A percentile compares a stretch with the other conserved stretches of the same genome.
These are phyloP conservation scores for Aleiodes sp. DNA, from an alignment of 1,140 invertebrate species.

Conservation along the genomic window DNA sequence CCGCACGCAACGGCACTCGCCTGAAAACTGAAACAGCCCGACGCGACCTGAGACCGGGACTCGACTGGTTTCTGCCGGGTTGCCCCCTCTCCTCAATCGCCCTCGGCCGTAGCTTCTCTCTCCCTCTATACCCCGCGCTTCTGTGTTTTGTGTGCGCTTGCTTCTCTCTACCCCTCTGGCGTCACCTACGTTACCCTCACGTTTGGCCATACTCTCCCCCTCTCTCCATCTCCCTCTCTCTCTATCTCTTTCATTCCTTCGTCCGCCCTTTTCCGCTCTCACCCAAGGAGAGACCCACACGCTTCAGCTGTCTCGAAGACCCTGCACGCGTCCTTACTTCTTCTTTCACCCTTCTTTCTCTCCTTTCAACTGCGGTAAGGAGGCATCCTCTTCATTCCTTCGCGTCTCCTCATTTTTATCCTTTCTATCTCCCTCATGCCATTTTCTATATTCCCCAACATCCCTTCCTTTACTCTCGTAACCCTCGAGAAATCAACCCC, in stretches of 20 bases:
- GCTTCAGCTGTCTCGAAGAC: constrained; percentile 32
- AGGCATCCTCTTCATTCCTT: constrained; percentile 12
- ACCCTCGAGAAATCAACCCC: constrained; percentile 28
- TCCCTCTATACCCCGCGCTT: background rate
- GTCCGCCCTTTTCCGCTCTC: constrained; percentile 4
- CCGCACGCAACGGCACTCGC: constrained; percentile 56
- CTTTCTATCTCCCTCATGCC: background rate
- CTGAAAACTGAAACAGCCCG: constrained; percentile 56
- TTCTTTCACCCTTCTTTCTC: constrained; percentile 4
- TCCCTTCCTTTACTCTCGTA: background rate
- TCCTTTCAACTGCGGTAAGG: background rate
- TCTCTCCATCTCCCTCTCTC: background rate
- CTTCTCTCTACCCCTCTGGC: no score
- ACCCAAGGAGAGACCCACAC: constrained; percentile 20
- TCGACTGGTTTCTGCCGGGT: constrained; percentile 56
- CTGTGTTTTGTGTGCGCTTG: background rate
- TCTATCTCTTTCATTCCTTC: background rate
- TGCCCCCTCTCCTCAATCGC: constrained; percentile 40
- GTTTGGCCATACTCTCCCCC: background rate
- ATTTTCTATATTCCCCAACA: background rate
- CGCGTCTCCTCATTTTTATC: background rate
- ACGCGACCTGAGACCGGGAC: constrained; percentile 59
- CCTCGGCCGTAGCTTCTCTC: background rate
- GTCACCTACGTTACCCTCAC: no score
- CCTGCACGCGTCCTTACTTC: constrained; percentile 23